Base-by-base conservation (phyloP, 2,797 vertebrate species). In the Enteromius viviparus region DNA sequence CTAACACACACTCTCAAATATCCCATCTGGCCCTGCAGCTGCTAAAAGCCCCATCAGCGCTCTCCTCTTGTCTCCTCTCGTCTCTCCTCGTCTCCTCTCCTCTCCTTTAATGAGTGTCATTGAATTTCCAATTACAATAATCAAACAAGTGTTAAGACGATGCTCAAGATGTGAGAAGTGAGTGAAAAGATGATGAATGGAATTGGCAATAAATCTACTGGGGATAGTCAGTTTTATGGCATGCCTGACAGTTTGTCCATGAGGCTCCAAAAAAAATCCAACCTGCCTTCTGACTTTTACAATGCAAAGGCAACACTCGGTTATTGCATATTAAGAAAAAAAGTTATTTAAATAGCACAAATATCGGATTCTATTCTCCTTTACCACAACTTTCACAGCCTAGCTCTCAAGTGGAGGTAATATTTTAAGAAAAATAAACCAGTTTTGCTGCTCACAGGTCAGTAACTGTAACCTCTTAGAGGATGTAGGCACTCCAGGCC, bases 21-120 rank as follows among this genome's bases (percentile, higher is more conserved):
- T 89, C 91, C 89, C 92, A 93, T 94, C 92, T 94, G 93, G 93
- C 89, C 89, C 87, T 84, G 91, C 93, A 94, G 92, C 91, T 94
- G 92, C 90, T 91, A 89, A 21, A 65, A 76, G 49, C 55, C 72
- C 71, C 49, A 53, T 49, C 74, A 47, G 45, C 21, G 37, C 58
- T 66, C 71, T 68, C 79, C 49, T 58, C 79, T 66, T 23, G 62
- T 70, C 77, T 75, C 62, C 29, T 79, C 76, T 62, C 23, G 23
- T 80, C 77, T 85, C 68, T 29, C 23, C 80, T 55, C 58, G 5
- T 76, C 70, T 75, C 62, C 32, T 80, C 81, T 37, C 37, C 53
- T 81, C 78, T 85, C 70, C 32, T 69, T 53, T 68, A 74, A 79
- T 76, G 78, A 84, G n/a, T 81, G 79, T 72, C 82, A 84, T 64